These are phyloP conservation scores for Cosmorhoe ocellata DNA, from an alignment of 2,888 invertebrate genomes.

Conservation along the genomic window DNA sequence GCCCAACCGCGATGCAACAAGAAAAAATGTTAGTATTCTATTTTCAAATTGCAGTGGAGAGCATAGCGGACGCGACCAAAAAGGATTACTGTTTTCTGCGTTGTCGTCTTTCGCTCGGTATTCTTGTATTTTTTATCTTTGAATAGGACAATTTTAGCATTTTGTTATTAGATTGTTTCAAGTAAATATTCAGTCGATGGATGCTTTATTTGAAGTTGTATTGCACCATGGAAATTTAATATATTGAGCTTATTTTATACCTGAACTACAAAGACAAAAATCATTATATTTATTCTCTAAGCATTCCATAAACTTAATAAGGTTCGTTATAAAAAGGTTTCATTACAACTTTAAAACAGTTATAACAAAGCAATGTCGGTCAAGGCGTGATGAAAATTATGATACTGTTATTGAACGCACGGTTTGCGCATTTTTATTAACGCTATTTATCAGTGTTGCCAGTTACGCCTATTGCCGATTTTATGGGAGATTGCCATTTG, in stretches of 20 bases:
- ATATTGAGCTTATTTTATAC: too few species aligned
- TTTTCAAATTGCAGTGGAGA: slow-evolving; percentile 73
- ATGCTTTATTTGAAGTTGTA: too few species aligned
- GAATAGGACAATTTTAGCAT: too few species aligned
- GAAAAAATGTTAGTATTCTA: slow-evolving; percentile 65
- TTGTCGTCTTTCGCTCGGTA: slow-evolving; percentile 6
- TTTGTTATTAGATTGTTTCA: too few species aligned
- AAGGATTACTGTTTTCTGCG: slow-evolving; percentile 46
- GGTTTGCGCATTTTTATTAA: slow-evolving; percentile 3
- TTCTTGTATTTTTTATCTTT: slow-evolving; percentile 15
- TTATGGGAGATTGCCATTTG: slow-evolving; percentile 7
- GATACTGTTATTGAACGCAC: slow-evolving; percentile 12
- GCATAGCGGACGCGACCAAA: slow-evolving; percentile 52
- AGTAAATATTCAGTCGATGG: too few species aligned
- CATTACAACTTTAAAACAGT: neutral
- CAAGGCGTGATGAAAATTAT: slow-evolving; percentile 17
- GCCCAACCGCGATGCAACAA: slow-evolving; percentile 75
- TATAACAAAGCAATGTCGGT: slow-evolving; percentile 12
- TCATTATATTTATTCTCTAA: too few species aligned
- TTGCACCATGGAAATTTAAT: too few species aligned
- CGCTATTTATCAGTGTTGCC: slow-evolving; percentile 13
- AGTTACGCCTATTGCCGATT: slow-evolving; percentile 6
- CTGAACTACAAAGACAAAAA: too few species aligned
- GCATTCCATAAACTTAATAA: too few species aligned
- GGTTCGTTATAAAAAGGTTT: neutral